Percentiles rank a stretch among this genome's conserved stretches.
phyloP scores from a whole-genome alignment of 2,113 vertebrate genomes.

The Grus americana region DNA sequence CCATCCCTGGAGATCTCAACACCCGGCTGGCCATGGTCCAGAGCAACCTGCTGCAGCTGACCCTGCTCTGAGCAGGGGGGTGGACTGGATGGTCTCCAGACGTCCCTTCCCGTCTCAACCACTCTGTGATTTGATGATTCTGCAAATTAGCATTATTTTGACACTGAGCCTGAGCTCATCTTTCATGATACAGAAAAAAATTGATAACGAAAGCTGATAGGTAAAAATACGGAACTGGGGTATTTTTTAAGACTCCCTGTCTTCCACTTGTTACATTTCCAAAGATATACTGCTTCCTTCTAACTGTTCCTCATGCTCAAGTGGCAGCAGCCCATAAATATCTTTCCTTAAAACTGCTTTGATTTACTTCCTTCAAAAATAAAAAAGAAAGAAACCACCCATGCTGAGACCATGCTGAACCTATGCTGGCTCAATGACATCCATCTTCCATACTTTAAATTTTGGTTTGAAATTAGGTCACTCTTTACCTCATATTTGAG shows the following conservation, averaged over 20 bases:
- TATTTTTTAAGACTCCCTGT: background rate
- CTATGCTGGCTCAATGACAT: background rate
- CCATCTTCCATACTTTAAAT: background rate
- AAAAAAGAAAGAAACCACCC: slow-evolving; percentile 13
- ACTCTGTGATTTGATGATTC: background rate
- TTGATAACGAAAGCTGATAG: background rate
- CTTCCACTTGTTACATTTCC: background rate
- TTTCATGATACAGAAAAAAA: background rate
- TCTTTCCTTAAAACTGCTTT: slow-evolving; percentile 3
- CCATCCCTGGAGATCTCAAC: background rate
- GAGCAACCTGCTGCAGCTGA: background rate
- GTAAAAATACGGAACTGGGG: background rate
- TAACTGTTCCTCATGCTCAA: background rate
- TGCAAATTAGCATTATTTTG: background rate
- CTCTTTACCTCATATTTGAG: background rate
- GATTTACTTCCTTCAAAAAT: slow-evolving; percentile 28
- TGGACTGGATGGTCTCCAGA: background rate
- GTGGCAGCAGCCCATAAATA: slow-evolving; percentile 24
- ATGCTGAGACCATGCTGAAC: background rate
- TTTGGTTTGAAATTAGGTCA: background rate
- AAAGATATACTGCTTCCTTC: slow-evolving; percentile 17
- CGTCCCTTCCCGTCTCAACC: background rate
- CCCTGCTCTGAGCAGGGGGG: background rate
- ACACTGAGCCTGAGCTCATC: background rate
- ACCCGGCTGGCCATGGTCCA: background rate